Conservation (phyloP, 2,888 invertebrate species). For the Cryptocephalus primarius region DNA sequence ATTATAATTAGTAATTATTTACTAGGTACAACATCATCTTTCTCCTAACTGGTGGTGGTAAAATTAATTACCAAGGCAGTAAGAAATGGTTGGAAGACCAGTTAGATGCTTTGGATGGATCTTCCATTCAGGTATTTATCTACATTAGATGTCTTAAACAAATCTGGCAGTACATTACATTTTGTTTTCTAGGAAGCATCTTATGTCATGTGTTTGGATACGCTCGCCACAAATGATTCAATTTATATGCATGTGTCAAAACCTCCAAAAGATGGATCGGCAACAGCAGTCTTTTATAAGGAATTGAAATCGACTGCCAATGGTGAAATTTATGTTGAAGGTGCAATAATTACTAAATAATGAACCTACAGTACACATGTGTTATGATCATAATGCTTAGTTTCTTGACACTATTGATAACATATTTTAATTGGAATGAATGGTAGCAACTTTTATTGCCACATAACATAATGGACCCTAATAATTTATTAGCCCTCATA, state of each 20-base stretch:
- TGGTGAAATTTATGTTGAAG: constrained; percentile 38
- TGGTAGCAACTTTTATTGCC: no score
- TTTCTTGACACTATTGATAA: no score
- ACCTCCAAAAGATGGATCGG: constrained; percentile 77
- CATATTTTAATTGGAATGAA: no score
- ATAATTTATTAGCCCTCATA: no score
- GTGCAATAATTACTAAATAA: constrained; percentile 22
- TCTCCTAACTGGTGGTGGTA: constrained; percentile 81
- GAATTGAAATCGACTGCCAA: constrained; percentile 47
- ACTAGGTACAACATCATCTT: constrained; percentile 65
- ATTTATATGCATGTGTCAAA: constrained; percentile 92
- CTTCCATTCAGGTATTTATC: constrained; percentile 55
- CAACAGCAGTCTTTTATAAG: constrained; percentile 56
- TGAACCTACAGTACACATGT: no score
- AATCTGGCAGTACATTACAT: neutral
- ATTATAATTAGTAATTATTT: no score
- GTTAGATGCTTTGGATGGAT: constrained; percentile 64
- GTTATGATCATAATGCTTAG: no score
- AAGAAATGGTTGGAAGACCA: constrained; percentile 95
- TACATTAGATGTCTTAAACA: neutral
- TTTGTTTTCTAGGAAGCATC: constrained; percentile 62
- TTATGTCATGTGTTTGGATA: constrained; percentile 84
- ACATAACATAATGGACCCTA: no score
- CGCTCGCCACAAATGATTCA: constrained; percentile 53
- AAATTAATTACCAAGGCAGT: constrained; percentile 86